Conservation (phyloP, 53 echinoderm and acorn worm genomes). For the Apostichopus leukothele region DNA sequence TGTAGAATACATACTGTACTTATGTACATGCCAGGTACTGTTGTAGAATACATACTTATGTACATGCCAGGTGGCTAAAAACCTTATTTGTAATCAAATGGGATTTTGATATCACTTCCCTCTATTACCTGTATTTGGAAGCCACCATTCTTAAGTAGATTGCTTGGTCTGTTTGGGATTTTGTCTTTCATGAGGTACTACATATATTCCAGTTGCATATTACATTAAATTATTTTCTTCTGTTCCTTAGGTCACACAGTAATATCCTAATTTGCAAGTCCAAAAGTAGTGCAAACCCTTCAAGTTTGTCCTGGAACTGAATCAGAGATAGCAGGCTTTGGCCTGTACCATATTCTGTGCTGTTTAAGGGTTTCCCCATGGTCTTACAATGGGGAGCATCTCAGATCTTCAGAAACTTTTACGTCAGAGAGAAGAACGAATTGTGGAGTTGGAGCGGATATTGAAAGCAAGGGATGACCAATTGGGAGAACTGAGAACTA, state of each 20-base stretch:
- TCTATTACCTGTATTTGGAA: no score
- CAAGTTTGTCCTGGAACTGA: neutral
- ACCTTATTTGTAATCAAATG: no score
- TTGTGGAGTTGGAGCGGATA: slow-evolving; percentile 70
- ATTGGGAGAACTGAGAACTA: slow-evolving; percentile 82
- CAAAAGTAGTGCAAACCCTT: neutral
- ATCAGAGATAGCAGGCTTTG: neutral
- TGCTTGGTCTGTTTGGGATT: no score
- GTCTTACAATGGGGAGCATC: slow-evolving; percentile 77
- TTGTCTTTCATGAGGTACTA: no score
- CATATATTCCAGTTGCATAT: no score
- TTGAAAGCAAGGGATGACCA: slow-evolving; percentile 77
- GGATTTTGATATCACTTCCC: no score
- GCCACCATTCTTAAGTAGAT: no score
- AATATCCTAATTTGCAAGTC: neutral
- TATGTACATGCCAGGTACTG: no score
- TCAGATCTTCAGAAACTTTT: slow-evolving; percentile 87
- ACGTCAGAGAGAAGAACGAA: slow-evolving; percentile 79
- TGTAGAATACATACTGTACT: no score
- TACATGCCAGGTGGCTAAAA: no score
- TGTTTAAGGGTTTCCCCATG: no score
- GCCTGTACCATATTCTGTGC: neutral
- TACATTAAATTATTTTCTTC: neutral
- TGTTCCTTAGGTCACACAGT: neutral
- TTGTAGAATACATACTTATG: no score